A percentile compares a stretch with the other conserved stretches of the same genome.
Evolutionary conservation across 2,888 invertebrate genomes (phyloP).

Genomic region (Eilema griseolum): DNA sequence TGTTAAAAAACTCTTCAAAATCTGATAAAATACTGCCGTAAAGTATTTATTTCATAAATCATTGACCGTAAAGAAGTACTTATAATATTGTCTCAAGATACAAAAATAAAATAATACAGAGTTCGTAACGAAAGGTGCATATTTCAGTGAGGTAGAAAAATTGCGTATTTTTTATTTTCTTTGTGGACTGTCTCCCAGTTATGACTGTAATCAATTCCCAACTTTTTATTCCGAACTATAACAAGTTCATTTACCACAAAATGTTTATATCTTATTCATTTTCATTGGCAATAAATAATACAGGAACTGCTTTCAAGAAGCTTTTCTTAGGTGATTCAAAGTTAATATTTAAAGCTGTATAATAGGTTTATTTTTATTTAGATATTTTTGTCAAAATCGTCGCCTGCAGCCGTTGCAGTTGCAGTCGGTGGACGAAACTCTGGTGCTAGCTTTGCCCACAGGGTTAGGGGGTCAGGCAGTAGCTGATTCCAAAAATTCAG

Average conservation of each 20-base stretch:
- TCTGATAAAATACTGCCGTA: too few species aligned
- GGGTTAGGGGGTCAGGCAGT: background rate
- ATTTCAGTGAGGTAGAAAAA: slow-evolving; percentile 6
- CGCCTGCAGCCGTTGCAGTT: too few species aligned
- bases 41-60: background rate
- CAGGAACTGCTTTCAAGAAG: background rate
- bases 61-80: background rate
- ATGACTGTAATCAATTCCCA: slow-evolving; percentile 5
- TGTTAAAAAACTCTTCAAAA: too few species aligned
- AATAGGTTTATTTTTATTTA: too few species aligned
- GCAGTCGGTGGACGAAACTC: background rate
- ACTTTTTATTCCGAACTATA: background rate
- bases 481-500: too few species aligned
- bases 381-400: too few species aligned
- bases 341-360: background rate
- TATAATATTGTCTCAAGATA: background rate
- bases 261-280: background rate
- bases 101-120: background rate
- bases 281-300: background rate
- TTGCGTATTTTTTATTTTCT: slow-evolving; percentile 3
- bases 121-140: background rate
- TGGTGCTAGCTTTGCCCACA: background rate
- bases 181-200: background rate
- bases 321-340: background rate
- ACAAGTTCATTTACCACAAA: background rate